These are phyloP conservation scores for Talpa occidentalis DNA, from an alignment of 2,113 vertebrate genomes.

Conservation along the genomic window DNA sequence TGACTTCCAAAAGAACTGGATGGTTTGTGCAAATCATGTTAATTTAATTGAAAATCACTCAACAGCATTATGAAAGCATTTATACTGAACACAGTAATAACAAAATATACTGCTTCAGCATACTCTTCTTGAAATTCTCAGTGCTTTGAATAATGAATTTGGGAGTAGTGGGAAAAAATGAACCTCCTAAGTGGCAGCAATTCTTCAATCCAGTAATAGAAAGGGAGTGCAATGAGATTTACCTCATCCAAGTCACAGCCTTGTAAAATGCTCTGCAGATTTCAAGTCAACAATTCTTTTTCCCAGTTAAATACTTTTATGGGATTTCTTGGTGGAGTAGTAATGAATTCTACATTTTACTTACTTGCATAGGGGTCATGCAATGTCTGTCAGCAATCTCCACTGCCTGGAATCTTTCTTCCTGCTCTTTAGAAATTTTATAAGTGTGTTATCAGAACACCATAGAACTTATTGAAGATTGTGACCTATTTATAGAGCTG, in stretches of 20 bases:
- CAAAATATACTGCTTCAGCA: slow-evolving; percentile 88
- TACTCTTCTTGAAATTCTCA: slow-evolving; percentile 89
- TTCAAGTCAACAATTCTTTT: slow-evolving; percentile 88
- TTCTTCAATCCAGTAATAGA: slow-evolving; percentile 94
- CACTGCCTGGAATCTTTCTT: slow-evolving; percentile 89
- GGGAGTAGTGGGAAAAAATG: slow-evolving; percentile 88
- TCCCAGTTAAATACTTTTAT: slow-evolving; percentile 89
- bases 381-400: slow-evolving; percentile 99
- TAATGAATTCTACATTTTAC: slow-evolving; percentile 95
- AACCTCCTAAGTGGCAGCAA: slow-evolving; percentile 93
- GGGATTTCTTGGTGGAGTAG: slow-evolving; percentile 94
- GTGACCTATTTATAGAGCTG: too few species aligned
- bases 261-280: slow-evolving; percentile 90
- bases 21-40: slow-evolving; percentile 99
- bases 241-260: slow-evolving; percentile 98
- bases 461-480: slow-evolving; percentile 93
- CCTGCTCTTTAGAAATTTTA: slow-evolving; percentile 98
- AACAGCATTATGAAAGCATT: slow-evolving; percentile 84
- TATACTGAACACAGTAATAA: slow-evolving; percentile 87
- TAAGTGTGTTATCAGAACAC: slow-evolving; percentile 99
- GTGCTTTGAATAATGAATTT: slow-evolving; percentile 85
- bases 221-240: slow-evolving; percentile 97
- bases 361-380: slow-evolving; percentile 99
- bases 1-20: slow-evolving; percentile 99
- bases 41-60: slow-evolving; percentile 86